Evolutionary conservation across 2,113 vertebrate genomes (phyloP), one percentile per base, ranked within the genome.

Genomic region (Hylia prasina): DNA sequence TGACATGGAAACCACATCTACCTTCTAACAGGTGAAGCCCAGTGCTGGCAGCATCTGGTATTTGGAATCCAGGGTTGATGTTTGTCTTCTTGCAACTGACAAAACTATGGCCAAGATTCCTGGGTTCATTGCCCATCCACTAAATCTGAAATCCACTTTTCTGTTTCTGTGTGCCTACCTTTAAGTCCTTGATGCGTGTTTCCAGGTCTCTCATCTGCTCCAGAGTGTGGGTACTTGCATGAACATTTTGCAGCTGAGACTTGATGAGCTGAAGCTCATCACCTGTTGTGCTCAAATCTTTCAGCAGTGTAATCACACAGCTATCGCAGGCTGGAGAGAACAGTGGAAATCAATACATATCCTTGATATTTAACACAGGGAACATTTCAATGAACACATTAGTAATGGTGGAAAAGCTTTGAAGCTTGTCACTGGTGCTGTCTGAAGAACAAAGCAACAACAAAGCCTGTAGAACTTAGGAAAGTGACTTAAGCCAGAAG

Each of bases 251-350:
- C 63, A 99, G 90, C 89, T 98, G 97, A 73, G 97, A 91, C 96
- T 99, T 99, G 91, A 99, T 97, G 33, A 96, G 96, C 53, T 30
- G 97, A 87, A 99, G 96, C 51, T 99, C 98, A 0, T 98, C 93
- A 7, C 97, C 96, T 93, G 99, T 98, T 75, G 96, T 97, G 90
- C 98, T 98, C 97, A 99, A 75, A 87, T 99, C 99, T 0, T 96
- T 85, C 37, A 99, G 95, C 61, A 99, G 97, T 1, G 98, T 99
- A 91, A 98, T 97, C n/a, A 99, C 99, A 89, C 99, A 99, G 93
- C 97, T 99, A 78, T 99, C 99, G 3, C 99, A 99, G 45, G 98
- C 99, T 99, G 97, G 31, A 97, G 93, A 35, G 44, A 45, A 18
- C 73, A 96, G 72, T 95, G 75, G 48, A 35, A 70, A 94, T 71